Evolutionary conservation across 2,888 invertebrate species (phyloP).

Genomic region (Helleia helle): DNA sequence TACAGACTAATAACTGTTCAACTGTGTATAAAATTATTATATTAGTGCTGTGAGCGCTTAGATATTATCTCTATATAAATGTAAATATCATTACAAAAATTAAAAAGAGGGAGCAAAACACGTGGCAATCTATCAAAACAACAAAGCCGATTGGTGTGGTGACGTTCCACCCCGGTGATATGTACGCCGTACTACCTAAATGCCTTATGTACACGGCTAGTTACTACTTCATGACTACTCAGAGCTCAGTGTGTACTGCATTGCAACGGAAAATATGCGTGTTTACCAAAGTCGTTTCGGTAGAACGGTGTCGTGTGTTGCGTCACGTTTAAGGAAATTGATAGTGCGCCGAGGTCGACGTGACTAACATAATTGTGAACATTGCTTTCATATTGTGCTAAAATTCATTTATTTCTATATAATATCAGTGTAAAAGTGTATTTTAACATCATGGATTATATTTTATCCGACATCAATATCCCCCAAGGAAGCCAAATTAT

Average conservation of each 20-base stretch:
- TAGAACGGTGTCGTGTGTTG: slow-evolving; percentile 72
- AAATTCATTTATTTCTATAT: slow-evolving; percentile 35
- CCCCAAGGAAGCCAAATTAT: slow-evolving; percentile 66
- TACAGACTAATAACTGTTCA: not conserved
- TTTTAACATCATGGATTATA: slow-evolving; percentile 45
- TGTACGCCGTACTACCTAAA: slow-evolving; percentile 74
- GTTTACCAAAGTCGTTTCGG: slow-evolving; percentile 75
- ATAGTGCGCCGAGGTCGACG: slow-evolving; percentile 70
- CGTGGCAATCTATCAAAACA: slow-evolving; percentile 71
- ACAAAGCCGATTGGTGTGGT: slow-evolving; percentile 72
- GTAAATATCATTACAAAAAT: slow-evolving; percentile 22
- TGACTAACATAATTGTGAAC: slow-evolving; percentile 63
- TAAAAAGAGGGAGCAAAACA: slow-evolving; percentile 58
- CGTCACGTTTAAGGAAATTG: slow-evolving; percentile 74
- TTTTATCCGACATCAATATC: slow-evolving; percentile 54
- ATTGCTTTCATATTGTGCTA: slow-evolving; percentile 46
- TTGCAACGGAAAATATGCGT: slow-evolving; percentile 75
- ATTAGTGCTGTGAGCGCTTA: slow-evolving; percentile 13
- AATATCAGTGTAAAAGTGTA: slow-evolving; percentile 43
- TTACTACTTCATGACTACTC: slow-evolving; percentile 74
- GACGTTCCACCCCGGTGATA: slow-evolving; percentile 74
- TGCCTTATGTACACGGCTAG: slow-evolving; percentile 74
- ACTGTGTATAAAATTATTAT: no score
- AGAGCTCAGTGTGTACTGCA: slow-evolving; percentile 75
- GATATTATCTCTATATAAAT: slow-evolving; percentile 15